Evolutionary conservation across 2,113 vertebrate species (phyloP).

Genomic region (Thryonomys swinderianus): DNA sequence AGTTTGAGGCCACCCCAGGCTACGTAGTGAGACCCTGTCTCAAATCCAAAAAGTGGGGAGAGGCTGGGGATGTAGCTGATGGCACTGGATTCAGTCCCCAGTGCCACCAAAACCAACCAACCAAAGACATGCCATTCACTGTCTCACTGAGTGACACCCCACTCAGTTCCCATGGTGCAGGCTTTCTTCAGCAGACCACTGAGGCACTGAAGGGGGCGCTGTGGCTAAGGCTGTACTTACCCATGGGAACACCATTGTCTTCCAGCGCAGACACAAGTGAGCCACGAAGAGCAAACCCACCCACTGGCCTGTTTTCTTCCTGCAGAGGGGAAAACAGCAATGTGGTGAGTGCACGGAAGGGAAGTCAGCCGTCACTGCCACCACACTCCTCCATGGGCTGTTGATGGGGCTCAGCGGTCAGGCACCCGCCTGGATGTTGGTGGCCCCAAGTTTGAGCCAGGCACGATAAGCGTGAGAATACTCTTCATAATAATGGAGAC

Average conservation of each 20-base stretch:
- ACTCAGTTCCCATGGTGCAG: background rate
- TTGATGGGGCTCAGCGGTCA: background rate
- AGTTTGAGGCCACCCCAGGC: background rate
- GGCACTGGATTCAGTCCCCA: background rate
- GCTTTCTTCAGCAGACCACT: background rate
- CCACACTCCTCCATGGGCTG: background rate
- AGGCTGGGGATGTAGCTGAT: background rate
- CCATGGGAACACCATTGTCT: conserved; percentile 94
- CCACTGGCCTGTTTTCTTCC: conserved; percentile 94
- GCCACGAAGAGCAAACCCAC: conserved; percentile 94
- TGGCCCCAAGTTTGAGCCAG: background rate
- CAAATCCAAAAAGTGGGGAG: background rate
- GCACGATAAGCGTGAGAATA: background rate
- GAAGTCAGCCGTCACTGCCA: background rate
- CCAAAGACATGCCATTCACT: background rate
- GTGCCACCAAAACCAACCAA: background rate
- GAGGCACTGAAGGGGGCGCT: background rate
- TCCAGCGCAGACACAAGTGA: conserved; percentile 95
- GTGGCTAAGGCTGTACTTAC: conserved; percentile 80
- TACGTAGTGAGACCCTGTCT: background rate
- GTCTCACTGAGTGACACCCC: background rate
- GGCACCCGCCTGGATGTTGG: background rate
- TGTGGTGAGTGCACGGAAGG: background rate
- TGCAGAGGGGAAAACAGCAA: conserved; percentile 76
- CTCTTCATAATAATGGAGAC: background rate